Conservation (phyloP, 2,888 invertebrate species). For the Hyposoter dolosus region DNA sequence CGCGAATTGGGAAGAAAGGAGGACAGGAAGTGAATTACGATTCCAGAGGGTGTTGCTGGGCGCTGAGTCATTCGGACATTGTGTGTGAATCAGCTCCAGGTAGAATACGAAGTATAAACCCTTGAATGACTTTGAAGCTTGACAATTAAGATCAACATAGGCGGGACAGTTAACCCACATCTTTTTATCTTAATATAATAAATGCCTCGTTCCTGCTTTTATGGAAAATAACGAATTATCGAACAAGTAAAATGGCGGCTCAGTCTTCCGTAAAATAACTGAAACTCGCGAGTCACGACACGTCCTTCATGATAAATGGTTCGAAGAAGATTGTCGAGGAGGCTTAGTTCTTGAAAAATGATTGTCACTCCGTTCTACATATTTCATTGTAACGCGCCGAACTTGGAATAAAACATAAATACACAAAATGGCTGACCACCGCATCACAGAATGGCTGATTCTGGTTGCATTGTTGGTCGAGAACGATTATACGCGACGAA, state of each 20-base stretch:
- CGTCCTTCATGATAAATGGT: not conserved
- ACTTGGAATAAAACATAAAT: not conserved
- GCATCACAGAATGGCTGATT: not conserved
- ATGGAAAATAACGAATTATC: not conserved
- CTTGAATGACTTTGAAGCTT: not conserved
- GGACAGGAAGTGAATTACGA: not conserved
- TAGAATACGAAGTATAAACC: not conserved
- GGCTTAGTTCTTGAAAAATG: not conserved
- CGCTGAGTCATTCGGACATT: conserved; percentile 1
- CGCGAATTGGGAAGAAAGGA: not conserved
- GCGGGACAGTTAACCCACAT: conserved; percentile 16
- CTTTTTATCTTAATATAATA: not conserved
- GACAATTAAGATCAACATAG: not conserved
- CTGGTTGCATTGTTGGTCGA: not conserved
- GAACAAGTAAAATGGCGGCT: not conserved
- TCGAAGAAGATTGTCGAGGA: not conserved
- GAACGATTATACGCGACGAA: not conserved
- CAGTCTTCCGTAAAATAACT: not conserved
- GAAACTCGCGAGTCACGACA: not conserved
- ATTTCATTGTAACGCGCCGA: not conserved
- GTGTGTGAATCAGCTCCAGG: not conserved
- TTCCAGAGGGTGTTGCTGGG: not conserved
- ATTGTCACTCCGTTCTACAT: not conserved
- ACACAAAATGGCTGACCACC: not conserved
- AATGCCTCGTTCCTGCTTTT: not conserved